Percentiles rank a stretch among this genome's conserved stretches.
Evolutionary conservation across 64 coral and sea anemone genomes (phyloP).

Genomic region (Pachyseris speciosa): DNA sequence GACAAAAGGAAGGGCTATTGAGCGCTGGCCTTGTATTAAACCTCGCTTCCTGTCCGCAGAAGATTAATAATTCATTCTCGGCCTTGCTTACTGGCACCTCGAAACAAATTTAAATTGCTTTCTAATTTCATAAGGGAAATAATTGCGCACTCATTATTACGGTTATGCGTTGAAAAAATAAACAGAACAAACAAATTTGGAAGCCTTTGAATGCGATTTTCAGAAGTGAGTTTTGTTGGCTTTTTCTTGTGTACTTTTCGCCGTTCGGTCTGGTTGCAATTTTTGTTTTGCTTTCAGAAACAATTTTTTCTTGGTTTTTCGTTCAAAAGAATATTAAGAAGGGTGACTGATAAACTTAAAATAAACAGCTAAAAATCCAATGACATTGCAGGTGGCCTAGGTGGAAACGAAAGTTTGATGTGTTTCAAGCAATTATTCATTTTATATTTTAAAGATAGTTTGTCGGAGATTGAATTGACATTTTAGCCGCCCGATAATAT

Average conservation of each 20-base stretch:
- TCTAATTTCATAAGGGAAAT: conserved; percentile 98
- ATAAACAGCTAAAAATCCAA: conserved; percentile 39
- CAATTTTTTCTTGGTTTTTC: not conserved
- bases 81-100: conserved; percentile 68
- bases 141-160: conserved; percentile 88
- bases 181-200: conserved; percentile 57
- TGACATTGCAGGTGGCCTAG: conserved; percentile 26
- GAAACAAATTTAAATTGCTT: conserved; percentile 94
- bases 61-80: conserved; percentile 89
- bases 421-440: conserved; percentile 38
- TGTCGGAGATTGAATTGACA: conserved; percentile 25
- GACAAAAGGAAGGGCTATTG: conserved; percentile 74
- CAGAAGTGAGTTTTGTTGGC: conserved; percentile 8
- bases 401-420: conserved; percentile 23
- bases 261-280: not conserved
- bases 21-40: conserved; percentile 83
- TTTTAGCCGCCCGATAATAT: conserved; percentile 24
- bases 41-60: conserved; percentile 82
- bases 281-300: not conserved
- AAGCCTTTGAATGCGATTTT: conserved; percentile 57
- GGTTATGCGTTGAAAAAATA: conserved; percentile 64
- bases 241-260: conserved; percentile 8
- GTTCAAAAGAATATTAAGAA: conserved; percentile 21
- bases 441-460: conserved; percentile 19
- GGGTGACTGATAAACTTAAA: conserved; percentile 27